Evolutionary conservation across 2,113 vertebrate species (phyloP).

Genomic region (Calidris pugnax): DNA sequence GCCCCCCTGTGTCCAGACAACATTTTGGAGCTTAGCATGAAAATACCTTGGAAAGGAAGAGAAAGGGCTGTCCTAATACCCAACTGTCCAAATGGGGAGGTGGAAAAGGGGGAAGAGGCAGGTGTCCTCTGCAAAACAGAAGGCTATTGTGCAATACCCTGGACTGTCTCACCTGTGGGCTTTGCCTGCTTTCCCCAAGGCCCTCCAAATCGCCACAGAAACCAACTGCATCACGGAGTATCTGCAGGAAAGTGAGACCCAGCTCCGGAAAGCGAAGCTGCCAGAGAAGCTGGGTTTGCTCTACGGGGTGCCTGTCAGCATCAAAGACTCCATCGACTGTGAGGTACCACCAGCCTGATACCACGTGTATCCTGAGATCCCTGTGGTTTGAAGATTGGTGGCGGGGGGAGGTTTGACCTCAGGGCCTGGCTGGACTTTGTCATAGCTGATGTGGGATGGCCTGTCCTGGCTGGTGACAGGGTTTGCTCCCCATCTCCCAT

Average conservation of each 20-base stretch:
- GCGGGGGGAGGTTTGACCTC: background rate
- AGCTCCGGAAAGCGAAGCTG: slow-evolving; percentile 47
- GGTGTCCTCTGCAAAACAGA: background rate
- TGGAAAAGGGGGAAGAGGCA: background rate
- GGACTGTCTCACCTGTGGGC: background rate
- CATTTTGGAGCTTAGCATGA: background rate
- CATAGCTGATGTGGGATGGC: background rate
- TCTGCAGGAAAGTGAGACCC: slow-evolving; percentile 76
- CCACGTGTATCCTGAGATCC: rapidly evolving
- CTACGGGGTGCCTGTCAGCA: slow-evolving; percentile 80
- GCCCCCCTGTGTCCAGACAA: rapidly evolving
- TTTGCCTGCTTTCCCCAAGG: slow-evolving; percentile 55
- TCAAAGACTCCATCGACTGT: slow-evolving; percentile 81
- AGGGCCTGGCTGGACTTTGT: background rate
- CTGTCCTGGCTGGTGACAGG: background rate
- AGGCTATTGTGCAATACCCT: rapidly evolving
- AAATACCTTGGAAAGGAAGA: background rate
- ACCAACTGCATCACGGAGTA: slow-evolving; percentile 82
- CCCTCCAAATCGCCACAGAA: slow-evolving; percentile 72
- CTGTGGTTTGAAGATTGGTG: background rate
- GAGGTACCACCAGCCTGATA: slow-evolving; percentile 61
- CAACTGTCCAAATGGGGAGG: background rate
- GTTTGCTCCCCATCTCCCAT: background rate
- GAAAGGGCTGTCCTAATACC: background rate
- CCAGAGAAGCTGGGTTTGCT: slow-evolving; percentile 61